Percentiles rank a stretch among this genome's conserved stretches.
Conservation (phyloP, 2,113 vertebrate species). For the Sardina pilchardus region DNA sequence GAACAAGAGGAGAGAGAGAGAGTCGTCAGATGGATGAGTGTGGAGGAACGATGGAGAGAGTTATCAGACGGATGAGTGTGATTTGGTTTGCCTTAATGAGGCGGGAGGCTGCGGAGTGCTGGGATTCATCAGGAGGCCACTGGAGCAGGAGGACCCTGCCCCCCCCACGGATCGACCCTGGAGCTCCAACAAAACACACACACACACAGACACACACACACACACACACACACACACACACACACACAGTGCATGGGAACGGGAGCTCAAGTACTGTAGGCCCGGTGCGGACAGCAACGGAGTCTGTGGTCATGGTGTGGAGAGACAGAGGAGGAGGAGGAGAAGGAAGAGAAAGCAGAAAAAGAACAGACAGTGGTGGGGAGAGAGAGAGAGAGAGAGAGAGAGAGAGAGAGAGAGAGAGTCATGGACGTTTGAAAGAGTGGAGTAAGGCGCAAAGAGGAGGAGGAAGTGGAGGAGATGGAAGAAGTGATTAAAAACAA, state of each 20-base stretch:
- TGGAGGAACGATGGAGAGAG: not conserved
- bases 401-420: not conserved
- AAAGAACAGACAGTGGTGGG: not conserved
- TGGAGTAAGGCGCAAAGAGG: too few species aligned
- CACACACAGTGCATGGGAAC: not conserved
- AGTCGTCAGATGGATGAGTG: not conserved
- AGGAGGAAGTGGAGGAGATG: too few species aligned
- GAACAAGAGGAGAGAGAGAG: not conserved
- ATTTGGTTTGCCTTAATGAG: constrained; percentile 28
- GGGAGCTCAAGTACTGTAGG: too few species aligned
- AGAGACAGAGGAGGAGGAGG: not conserved
- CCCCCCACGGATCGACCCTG: constrained; percentile 26
- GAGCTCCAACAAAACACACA: too few species aligned
- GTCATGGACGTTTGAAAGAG: too few species aligned
- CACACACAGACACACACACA: too few species aligned
- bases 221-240: not conserved
- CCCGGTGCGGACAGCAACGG: too few species aligned
- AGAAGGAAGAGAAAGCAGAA: not conserved
- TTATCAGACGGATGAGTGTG: constrained; percentile 20
- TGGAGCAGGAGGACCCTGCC: constrained; percentile 23
- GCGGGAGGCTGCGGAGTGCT: constrained; percentile 20
- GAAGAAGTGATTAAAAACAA: too few species aligned
- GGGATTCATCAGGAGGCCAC: constrained; percentile 36
- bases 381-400: not conserved
- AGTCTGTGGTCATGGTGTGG: too few species aligned